Conservation (phyloP, 2,797 vertebrate genomes). For the Graptemys geographica region DNA sequence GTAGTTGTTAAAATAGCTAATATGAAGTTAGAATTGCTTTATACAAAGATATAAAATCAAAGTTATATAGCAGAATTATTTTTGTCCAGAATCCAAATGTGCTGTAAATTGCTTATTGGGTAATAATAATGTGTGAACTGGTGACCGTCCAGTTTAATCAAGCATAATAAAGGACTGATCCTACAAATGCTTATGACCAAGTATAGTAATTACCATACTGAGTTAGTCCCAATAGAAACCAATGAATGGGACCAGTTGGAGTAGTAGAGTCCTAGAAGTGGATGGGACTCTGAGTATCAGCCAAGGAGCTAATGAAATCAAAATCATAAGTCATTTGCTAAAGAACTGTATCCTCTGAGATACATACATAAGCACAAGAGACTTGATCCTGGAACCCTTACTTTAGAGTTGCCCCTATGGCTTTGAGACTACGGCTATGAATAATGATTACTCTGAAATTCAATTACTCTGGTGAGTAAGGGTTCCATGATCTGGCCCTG, state of each 20-base stretch:
- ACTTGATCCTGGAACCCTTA: neutral
- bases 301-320: rapidly evolving
- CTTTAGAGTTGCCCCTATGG: neutral
- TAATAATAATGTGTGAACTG: constrained; percentile 35
- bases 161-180: neutral
- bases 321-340: rapidly evolving
- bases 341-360: neutral
- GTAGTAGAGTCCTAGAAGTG: rapidly evolving
- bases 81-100: constrained; percentile 47
- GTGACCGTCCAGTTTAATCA: neutral
- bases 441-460: neutral
- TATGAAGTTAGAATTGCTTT: constrained; percentile 7
- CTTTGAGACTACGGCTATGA: neutral
- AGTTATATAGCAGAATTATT: neutral
- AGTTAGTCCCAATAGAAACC: neutral
- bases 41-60: constrained; percentile 23
- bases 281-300: rapidly evolving
- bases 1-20: constrained; percentile 24
- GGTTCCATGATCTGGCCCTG: neutral
- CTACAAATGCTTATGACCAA: neutral
- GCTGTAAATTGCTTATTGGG: neutral
- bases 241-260: rapidly evolving
- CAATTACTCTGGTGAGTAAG: neutral
- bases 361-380: neutral
- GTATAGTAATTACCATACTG: rapidly evolving